A percentile compares a stretch with the other conserved stretches of the same genome.
phyloP scores from a whole-genome alignment of 2,888 invertebrate species.

The Cosmopolites sordidus region DNA sequence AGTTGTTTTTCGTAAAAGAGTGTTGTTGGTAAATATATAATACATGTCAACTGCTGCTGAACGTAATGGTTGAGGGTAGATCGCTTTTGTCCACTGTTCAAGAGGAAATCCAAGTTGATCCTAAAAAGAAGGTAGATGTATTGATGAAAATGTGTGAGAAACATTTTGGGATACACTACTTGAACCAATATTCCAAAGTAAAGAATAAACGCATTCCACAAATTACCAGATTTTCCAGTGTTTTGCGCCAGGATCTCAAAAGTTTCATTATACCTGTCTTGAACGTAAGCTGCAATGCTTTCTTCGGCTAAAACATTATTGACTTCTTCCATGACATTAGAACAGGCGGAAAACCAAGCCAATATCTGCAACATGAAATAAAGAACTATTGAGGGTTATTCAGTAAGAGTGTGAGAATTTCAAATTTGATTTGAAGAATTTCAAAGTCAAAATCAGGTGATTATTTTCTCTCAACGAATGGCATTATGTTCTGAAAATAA shows the following conservation, averaged over 20 bases:
- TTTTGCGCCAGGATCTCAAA: not conserved
- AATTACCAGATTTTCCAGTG: not conserved
- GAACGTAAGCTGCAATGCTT: not conserved
- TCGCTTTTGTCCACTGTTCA: not conserved
- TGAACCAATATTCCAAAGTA: not conserved
- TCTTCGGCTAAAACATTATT: too few species aligned
- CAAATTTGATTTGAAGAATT: too few species aligned
- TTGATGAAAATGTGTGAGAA: too few species aligned
- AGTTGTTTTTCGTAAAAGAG: not conserved
- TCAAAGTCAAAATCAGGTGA: too few species aligned
- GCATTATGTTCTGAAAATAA: too few species aligned
- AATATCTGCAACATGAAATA: too few species aligned
- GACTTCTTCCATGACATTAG: too few species aligned
- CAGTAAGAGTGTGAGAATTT: too few species aligned
- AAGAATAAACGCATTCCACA: not conserved
- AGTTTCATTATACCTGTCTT: not conserved
- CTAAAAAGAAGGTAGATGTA: too few species aligned
- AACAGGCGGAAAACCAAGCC: not conserved
- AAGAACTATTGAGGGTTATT: too few species aligned
- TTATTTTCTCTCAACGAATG: too few species aligned
- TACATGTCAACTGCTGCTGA: conserved; percentile 1
- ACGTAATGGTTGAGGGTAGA: not conserved
- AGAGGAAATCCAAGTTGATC: not conserved
- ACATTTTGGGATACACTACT: not conserved
- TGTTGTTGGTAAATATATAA: not conserved